A percentile compares a stretch with the other conserved stretches of the same genome.
These are phyloP conservation scores for Nymphalis c-album DNA, from an alignment of 2,888 invertebrate species.

Conservation along the genomic window DNA sequence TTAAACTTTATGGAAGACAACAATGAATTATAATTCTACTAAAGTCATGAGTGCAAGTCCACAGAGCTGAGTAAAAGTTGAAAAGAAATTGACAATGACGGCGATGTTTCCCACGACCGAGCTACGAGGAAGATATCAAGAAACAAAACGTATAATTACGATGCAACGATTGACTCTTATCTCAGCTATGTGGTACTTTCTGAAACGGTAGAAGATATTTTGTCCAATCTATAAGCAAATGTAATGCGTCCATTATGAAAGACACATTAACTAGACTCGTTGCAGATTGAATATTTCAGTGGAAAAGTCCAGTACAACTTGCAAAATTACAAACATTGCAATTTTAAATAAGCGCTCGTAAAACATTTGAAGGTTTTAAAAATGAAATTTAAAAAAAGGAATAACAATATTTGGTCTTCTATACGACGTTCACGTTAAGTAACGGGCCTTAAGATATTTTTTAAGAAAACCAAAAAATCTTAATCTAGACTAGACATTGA, in stretches of 20 bases:
- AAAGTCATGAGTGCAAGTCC: not conserved
- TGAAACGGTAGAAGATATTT: no score
- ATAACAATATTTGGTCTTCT: no score
- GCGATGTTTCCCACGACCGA: constrained; percentile 65
- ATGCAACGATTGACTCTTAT: constrained; percentile 9
- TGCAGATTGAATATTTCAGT: no score
- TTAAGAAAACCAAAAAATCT: no score
- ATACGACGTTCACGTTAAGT: no score
- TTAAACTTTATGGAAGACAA: not conserved
- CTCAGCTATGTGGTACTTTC: not conserved
- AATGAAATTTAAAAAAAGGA: no score
- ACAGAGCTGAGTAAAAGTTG: constrained; percentile 55
- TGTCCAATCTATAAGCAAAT: no score
- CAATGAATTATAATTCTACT: not conserved
- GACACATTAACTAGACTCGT: not conserved
- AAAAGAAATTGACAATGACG: constrained; percentile 50
- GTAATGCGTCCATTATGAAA: not conserved
- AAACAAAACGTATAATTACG: constrained; percentile 20
- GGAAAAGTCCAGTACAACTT: no score
- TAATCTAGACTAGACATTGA: not conserved
- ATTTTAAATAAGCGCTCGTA: no score
- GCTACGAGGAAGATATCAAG: constrained; percentile 53
- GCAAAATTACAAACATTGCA: no score
- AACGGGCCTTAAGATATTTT: no score
- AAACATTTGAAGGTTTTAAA: no score